Conservation (phyloP, 2,888 invertebrate species). For the Epinotia ramella region DNA sequence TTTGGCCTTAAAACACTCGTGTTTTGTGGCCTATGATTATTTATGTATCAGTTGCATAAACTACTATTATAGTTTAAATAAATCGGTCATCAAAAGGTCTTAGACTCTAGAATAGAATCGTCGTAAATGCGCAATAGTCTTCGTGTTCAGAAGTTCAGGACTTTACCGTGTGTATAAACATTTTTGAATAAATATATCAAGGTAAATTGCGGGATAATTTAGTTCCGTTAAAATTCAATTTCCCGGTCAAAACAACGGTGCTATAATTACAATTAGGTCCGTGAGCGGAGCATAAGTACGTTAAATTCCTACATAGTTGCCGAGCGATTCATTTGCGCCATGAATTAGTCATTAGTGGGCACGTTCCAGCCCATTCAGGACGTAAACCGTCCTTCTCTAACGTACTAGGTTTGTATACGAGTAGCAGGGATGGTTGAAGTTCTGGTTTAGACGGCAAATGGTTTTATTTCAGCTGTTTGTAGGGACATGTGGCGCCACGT, state of each 20-base stretch:
- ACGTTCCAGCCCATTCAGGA: conserved; percentile 30
- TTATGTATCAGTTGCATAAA: too few relatives aligned
- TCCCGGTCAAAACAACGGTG: conserved; percentile 35
- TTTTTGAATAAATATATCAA: background rate
- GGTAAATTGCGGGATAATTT: background rate
- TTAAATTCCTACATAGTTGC: conserved; percentile 49
- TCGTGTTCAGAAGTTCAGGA: too few relatives aligned
- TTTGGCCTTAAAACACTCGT: too few relatives aligned
- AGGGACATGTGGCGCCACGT: conserved; percentile 54
- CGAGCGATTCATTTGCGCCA: conserved; percentile 54
- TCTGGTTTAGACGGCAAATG: conserved; percentile 26
- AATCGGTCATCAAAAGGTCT: background rate
- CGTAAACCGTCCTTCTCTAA: conserved; percentile 28
- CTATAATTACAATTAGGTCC: conserved; percentile 37
- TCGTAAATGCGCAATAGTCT: background rate
- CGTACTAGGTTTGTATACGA: background rate
- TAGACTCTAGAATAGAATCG: background rate
- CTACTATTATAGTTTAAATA: too few relatives aligned
- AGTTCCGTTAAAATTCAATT: conserved; percentile 22
- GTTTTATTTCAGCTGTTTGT: conserved; percentile 49
- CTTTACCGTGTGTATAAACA: background rate
- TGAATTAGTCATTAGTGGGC: conserved; percentile 55
- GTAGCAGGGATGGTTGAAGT: conserved; percentile 23
- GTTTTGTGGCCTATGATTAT: too few relatives aligned
- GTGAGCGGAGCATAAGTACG: conserved; percentile 46